phyloP scores from a whole-genome alignment of 2,797 vertebrate species.

The Chelidonichthys spinosus region DNA sequence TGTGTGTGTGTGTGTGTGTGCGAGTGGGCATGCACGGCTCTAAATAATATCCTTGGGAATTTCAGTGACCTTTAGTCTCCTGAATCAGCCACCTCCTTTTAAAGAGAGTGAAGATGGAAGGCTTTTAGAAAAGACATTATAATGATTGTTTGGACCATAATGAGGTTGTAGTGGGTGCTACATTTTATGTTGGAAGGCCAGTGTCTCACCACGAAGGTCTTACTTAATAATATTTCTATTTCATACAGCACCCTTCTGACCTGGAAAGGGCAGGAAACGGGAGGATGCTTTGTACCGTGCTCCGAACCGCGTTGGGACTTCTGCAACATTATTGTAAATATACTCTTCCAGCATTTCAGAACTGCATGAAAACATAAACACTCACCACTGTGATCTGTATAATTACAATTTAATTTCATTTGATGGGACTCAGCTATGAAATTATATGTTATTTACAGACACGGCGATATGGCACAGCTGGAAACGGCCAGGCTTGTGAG shows the following conservation, averaged over 20 bases:
- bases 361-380: constrained; percentile 18
- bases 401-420: constrained; percentile 34
- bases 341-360: background rate
- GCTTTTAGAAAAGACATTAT: constrained; percentile 46
- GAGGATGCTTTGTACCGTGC: background rate
- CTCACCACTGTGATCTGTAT: constrained; percentile 4
- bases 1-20: background rate
- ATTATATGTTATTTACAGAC: constrained; percentile 41
- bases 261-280: constrained; percentile 3
- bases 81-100: constrained; percentile 45
- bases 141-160: constrained; percentile 37
- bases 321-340: background rate
- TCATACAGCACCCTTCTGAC: constrained; percentile 12
- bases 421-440: constrained; percentile 28
- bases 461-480: constrained; percentile 30
- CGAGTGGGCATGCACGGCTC: background rate
- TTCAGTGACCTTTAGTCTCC: constrained; percentile 72
- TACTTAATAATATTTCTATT: constrained; percentile 33
- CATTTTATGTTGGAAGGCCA: constrained; percentile 32
- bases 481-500: background rate
- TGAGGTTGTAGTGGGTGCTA: constrained; percentile 31
- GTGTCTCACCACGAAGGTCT: constrained; percentile 21
- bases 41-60: constrained; percentile 61
- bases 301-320: constrained; percentile 5
- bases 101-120: constrained; percentile 30